Percentiles rank a stretch among this genome's conserved stretches.
phyloP scores from a whole-genome alignment of 2,113 vertebrate species.

The Paraplagusia blochii region DNA sequence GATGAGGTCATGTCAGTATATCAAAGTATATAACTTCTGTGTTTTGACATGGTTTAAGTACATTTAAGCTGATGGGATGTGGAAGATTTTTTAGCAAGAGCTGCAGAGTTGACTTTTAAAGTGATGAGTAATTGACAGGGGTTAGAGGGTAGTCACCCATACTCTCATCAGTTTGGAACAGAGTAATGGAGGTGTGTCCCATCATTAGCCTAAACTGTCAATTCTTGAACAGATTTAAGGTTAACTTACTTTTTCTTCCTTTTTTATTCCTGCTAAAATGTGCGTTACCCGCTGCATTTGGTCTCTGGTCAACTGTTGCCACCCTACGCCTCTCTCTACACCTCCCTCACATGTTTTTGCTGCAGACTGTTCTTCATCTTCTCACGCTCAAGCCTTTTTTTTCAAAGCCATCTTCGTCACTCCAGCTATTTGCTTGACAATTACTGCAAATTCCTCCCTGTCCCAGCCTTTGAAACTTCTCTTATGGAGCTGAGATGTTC shows the following conservation, averaged over 20 bases:
- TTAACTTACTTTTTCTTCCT: constrained; percentile 33
- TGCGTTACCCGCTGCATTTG: constrained; percentile 37
- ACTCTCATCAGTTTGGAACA: constrained; percentile 24
- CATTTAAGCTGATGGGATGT: constrained; percentile 7
- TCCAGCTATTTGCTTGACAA: constrained; percentile 27
- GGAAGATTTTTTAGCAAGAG: not conserved
- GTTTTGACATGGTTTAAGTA: not conserved
- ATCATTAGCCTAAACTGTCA: constrained; percentile 17
- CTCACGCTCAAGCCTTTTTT: constrained; percentile 48
- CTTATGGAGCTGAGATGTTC: not conserved
- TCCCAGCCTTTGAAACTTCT: constrained; percentile 16
- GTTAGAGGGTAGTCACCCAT: constrained; percentile 38
- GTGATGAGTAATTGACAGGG: constrained; percentile 39
- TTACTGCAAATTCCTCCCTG: constrained; percentile 12
- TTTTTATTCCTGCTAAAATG: constrained; percentile 42
- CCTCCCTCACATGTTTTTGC: constrained; percentile 66
- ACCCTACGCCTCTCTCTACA: constrained; percentile 64
- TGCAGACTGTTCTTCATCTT: constrained; percentile 58
- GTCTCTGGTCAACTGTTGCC: constrained; percentile 48
- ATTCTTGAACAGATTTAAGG: not conserved
- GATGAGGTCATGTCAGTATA: too few species aligned
- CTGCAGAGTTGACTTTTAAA: constrained; percentile 47
- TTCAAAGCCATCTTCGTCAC: constrained; percentile 36
- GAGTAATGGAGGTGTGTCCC: constrained; percentile 19
- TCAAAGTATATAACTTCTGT: constrained; percentile 11